These are phyloP conservation scores for Sterrhoptilus dennistouni DNA, from an alignment of 2,113 vertebrate genomes.

Conservation along the genomic window DNA sequence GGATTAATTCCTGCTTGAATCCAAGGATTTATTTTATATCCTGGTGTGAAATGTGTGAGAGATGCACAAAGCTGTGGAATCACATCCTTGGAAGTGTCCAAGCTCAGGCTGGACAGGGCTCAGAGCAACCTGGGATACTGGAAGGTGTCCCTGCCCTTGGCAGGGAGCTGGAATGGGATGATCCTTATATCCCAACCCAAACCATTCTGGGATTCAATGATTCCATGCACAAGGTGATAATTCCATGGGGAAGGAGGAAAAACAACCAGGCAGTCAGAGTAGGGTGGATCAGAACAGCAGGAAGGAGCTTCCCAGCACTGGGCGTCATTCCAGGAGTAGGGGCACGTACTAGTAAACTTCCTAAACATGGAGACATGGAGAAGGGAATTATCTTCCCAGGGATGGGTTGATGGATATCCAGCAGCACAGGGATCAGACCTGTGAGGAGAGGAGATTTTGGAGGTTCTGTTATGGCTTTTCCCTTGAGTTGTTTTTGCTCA, in stretches of 20 bases:
- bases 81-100: neutral
- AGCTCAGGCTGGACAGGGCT: neutral
- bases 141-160: neutral
- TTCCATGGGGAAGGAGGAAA: neutral
- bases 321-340: neutral
- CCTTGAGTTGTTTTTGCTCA: neutral
- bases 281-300: neutral
- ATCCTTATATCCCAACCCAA: neutral
- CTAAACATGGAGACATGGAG: neutral
- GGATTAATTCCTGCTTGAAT: neutral
- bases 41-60: neutral
- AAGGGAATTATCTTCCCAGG: neutral
- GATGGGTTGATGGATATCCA: neutral
- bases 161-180: neutral
- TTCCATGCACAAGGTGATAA: neutral
- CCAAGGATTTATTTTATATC: neutral
- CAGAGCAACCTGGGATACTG: neutral
- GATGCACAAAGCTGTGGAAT: neutral
- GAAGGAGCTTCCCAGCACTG: neutral
- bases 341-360: accelerated
- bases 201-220: neutral
- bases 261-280: neutral
- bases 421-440: neutral
- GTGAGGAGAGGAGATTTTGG: neutral
- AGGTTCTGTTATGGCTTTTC: accelerated